phyloP scores from a whole-genome alignment of 2,888 invertebrate genomes.

The Elmis aenea region DNA sequence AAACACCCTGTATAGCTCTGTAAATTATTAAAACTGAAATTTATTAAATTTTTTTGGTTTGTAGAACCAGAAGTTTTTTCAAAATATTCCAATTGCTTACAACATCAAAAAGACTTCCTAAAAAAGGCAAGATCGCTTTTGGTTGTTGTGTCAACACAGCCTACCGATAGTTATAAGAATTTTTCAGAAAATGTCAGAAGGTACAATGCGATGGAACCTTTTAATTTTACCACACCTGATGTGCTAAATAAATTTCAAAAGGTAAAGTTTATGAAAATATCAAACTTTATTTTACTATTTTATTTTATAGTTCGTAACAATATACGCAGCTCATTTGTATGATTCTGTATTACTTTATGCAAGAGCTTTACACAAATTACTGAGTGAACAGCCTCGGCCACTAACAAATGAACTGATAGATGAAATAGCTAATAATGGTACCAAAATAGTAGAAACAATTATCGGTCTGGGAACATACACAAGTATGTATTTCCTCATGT shows the following conservation, averaged over 20 bases:
- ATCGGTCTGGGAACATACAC: conserved; percentile 77
- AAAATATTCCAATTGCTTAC: conserved; percentile 56
- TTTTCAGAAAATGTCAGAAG: conserved; percentile 77
- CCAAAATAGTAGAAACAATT: conserved; percentile 79
- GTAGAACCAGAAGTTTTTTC: conserved; percentile 53
- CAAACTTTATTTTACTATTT: no score
- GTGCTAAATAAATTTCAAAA: conserved; percentile 39
- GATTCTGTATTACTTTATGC: conserved; percentile 93
- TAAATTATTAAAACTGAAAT: background rate
- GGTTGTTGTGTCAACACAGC: conserved; percentile 85
- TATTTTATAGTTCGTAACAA: conserved; percentile 70
- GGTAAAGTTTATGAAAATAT: conserved; percentile 21
- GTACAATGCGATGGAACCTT: conserved; percentile 76
- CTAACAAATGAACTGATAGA: conserved; percentile 56
- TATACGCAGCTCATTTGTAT: conserved; percentile 91
- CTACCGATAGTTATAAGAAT: conserved; percentile 63
- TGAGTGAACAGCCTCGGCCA: conserved; percentile 52
- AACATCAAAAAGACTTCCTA: conserved; percentile 58
- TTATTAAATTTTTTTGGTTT: conserved; percentile 16
- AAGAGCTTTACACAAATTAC: conserved; percentile 70
- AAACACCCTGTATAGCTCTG: no score
- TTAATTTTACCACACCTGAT: conserved; percentile 67
- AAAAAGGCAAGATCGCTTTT: conserved; percentile 77
- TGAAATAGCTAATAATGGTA: conserved; percentile 76
- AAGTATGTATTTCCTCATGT: conserved; percentile 60